Base-by-base conservation (phyloP, 2,113 vertebrate genomes). In the Amia ocellicauda region DNA sequence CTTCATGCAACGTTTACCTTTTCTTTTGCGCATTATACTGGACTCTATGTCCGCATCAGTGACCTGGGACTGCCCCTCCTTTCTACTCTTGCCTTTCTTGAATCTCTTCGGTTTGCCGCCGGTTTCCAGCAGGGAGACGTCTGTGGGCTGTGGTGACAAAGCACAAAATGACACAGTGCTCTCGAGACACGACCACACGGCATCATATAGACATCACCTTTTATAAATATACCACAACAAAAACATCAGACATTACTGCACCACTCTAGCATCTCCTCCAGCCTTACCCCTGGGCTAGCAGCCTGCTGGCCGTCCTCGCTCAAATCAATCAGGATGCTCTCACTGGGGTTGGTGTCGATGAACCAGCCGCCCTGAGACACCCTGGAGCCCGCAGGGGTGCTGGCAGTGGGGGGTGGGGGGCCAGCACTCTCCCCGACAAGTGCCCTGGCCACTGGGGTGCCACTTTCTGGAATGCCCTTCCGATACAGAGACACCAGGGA, bases 401-500 rank as follows among this genome's bases (percentile, higher is more conserved):
- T 62, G 4, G 26, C 0, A 31, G 57, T 26, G 2, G n/a, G 24
- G 60, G 2, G 54, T 5, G 27, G 13, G 28, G 50, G 53, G 49
- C 22, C 14, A 0, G 57, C 60, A 2, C 69, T 58, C 62, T 80
- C 78, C 17, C 58, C 23, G 4, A 69, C 41, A 2, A 69, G 74
- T 49, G 68, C 70, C 64, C 81, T 81, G 2, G 75, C 56, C 5
- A 87, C 75, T 14, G 65, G 7, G 27, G 65, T 58, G 63, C 69
- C 3, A 14, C 80, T 82, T 40, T 89, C 85, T 0, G 84, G 71
- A 61, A 82, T 85, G 69, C 87, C 88, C 71, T 91, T 95, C 66
- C 88, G 92, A 76, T 98, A 99, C 17, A 98, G 87, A 10, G 86
- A 92, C 1, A 93, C 78, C 27, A 99, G 75, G 19, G 95, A 97